A percentile compares a stretch with the other conserved stretches of the same genome.
These are phyloP conservation scores for Rhagologus leucostigma DNA, from an alignment of 2,113 vertebrate genomes.

Conservation along the genomic window DNA sequence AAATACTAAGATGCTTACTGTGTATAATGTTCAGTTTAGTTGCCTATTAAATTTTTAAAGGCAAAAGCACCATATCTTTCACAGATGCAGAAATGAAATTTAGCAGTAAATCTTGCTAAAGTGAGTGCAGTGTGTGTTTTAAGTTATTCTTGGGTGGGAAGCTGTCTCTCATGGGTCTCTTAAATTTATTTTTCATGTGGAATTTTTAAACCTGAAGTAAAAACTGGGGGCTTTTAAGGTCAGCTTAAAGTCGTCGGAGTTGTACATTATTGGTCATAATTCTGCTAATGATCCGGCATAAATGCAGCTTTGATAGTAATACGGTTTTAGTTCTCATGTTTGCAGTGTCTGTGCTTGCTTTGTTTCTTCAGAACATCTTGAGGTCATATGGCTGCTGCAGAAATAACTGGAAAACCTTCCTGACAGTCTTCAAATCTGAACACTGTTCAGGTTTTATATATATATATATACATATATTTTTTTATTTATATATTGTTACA, in stretches of 20 bases:
- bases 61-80: conserved; percentile 31
- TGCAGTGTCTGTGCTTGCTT: not conserved
- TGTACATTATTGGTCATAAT: not conserved
- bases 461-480: no score
- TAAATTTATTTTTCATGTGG: not conserved
- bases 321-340: not conserved
- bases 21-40: conserved; percentile 75
- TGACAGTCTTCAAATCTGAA: not conserved
- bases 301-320: not conserved
- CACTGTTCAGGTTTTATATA: not conserved
- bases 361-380: not conserved
- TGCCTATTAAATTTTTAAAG: conserved; percentile 67
- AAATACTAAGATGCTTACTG: conserved; percentile 75
- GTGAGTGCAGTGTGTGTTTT: not conserved
- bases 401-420: not conserved
- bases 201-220: not conserved
- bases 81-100: conserved; percentile 14
- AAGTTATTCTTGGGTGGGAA: not conserved
- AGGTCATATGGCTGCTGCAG: not conserved
- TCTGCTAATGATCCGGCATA: not conserved
- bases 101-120: not conserved
- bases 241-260: not conserved
- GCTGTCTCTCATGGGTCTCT: not conserved
- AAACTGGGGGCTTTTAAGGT: not conserved
- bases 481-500: not conserved